These are phyloP conservation scores for Percopsis transmontana DNA, from an alignment of 2,113 vertebrate genomes.

Conservation along the genomic window DNA sequence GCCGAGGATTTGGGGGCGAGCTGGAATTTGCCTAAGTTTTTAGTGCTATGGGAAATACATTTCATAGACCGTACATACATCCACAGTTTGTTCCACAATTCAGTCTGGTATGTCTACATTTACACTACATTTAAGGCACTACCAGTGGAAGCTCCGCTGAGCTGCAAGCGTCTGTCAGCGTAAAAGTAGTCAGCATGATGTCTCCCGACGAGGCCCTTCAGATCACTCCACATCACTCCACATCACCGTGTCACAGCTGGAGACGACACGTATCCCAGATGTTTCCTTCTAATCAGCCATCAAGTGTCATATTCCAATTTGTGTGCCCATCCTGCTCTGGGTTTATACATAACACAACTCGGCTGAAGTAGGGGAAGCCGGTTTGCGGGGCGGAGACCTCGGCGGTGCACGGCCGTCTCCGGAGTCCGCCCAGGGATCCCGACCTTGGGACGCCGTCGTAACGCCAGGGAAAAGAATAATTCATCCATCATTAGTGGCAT, in stretches of 20 bases:
- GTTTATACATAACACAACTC: conserved; percentile 38
- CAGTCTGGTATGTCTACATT: too few species aligned
- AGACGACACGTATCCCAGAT: conserved; percentile 35
- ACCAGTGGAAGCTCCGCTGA: not conserved
- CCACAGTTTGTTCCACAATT: too few species aligned
- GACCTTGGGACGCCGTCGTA: conserved; percentile 58
- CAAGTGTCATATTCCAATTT: conserved; percentile 51
- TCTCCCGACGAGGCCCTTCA: conserved; percentile 52
- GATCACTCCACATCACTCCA: conserved; percentile 62
- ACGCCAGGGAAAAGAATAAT: conserved; percentile 52
- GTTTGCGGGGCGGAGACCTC: not conserved
- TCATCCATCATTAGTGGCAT: conserved; percentile 68
- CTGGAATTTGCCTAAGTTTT: too few species aligned
- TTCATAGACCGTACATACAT: too few species aligned
- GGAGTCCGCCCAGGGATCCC: conserved; percentile 27
- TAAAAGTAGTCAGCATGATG: conserved; percentile 56
- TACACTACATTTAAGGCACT: too few species aligned
- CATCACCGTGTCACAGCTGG: conserved; percentile 59
- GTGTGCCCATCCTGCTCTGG: conserved; percentile 16
- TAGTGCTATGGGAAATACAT: too few species aligned
- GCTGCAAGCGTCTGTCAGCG: conserved; percentile 55
- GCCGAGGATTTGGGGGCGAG: too few species aligned
- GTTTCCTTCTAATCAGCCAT: conserved; percentile 64
- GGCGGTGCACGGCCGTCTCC: not conserved
- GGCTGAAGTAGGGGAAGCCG: not conserved